Conservation (phyloP, 2,113 vertebrate species). For the Chionodraco myersi region DNA sequence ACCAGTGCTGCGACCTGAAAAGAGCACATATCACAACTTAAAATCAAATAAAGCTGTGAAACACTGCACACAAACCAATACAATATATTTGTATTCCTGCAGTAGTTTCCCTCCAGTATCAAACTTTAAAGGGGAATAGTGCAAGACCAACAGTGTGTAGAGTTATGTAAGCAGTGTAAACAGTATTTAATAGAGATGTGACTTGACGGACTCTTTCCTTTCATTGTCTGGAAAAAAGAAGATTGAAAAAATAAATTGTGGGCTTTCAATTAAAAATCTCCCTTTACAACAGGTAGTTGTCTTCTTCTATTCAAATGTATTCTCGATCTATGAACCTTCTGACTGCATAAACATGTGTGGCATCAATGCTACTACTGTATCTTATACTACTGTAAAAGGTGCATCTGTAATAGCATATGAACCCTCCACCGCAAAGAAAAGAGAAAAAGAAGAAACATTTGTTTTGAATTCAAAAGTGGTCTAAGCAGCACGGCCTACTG, state of each 20-base stretch:
- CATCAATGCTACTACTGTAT: not conserved
- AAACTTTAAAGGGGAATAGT: too few species aligned
- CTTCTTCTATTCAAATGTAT: too few species aligned
- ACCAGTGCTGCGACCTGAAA: constrained; percentile 91
- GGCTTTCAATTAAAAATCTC: too few species aligned
- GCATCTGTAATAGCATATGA: constrained; percentile 1
- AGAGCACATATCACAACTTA: constrained; percentile 29
- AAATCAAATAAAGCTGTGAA: not conserved
- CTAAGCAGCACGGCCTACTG: constrained; percentile 5
- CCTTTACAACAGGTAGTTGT: too few species aligned
- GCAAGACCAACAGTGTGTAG: too few species aligned
- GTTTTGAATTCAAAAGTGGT: constrained; percentile 14
- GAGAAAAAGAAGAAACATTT: not conserved
- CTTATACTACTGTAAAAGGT: not conserved
- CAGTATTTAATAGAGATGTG: too few species aligned
- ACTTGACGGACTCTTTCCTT: too few species aligned
- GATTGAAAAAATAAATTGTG: too few species aligned
- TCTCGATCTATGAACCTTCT: not conserved
- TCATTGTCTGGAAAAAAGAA: too few species aligned
- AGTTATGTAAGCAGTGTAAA: too few species aligned
- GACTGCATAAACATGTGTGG: not conserved
- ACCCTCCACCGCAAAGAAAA: not conserved
- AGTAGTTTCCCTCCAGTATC: too few species aligned
- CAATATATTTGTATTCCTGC: too few species aligned
- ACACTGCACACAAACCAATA: not conserved